A percentile compares a stretch with the other conserved stretches of the same genome.
phyloP scores from a whole-genome alignment of 2,797 vertebrate genomes.

The Decapterus maruadsi region DNA sequence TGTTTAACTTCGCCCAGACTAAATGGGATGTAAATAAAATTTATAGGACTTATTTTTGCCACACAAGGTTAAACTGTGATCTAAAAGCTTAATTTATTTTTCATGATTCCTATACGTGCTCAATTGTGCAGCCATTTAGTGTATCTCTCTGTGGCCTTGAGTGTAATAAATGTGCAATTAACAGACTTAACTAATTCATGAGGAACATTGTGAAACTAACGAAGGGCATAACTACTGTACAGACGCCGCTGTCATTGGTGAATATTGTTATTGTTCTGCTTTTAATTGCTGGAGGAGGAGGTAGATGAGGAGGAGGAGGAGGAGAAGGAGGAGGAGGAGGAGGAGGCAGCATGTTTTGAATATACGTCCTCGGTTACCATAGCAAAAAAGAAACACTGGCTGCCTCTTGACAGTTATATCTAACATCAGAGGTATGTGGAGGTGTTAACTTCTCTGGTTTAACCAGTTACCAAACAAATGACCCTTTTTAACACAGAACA shows the following conservation, averaged over 20 bases:
- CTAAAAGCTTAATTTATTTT: slow-evolving; percentile 70
- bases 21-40: slow-evolving; percentile 39
- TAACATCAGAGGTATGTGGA: slow-evolving; percentile 77
- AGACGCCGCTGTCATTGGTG: slow-evolving; percentile 75
- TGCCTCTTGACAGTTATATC: slow-evolving; percentile 77
- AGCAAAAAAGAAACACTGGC: slow-evolving; percentile 76
- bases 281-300: slow-evolving; percentile 81
- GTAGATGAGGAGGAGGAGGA: slow-evolving; percentile 43
- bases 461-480: slow-evolving; percentile 75
- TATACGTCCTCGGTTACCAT: slow-evolving; percentile 83
- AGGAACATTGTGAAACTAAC: slow-evolving; percentile 83
- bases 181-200: slow-evolving; percentile 87
- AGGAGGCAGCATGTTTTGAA: slow-evolving; percentile 77
- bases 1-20: slow-evolving; percentile 9
- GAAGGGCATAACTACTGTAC: slow-evolving; percentile 83
- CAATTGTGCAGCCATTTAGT: slow-evolving; percentile 71
- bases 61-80: slow-evolving; percentile 54
- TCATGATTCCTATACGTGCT: slow-evolving; percentile 62
- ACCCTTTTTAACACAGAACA: slow-evolving; percentile 65
- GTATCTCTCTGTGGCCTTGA: slow-evolving; percentile 76
- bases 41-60: slow-evolving; percentile 31
- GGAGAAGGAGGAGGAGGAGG: slow-evolving; percentile 34
- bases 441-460: slow-evolving; percentile 78
- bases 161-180: slow-evolving; percentile 84
- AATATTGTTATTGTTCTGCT: slow-evolving; percentile 84